Evolutionary conservation across 2,888 invertebrate species (phyloP).

Genomic region (Chloroclystis v-ata): DNA sequence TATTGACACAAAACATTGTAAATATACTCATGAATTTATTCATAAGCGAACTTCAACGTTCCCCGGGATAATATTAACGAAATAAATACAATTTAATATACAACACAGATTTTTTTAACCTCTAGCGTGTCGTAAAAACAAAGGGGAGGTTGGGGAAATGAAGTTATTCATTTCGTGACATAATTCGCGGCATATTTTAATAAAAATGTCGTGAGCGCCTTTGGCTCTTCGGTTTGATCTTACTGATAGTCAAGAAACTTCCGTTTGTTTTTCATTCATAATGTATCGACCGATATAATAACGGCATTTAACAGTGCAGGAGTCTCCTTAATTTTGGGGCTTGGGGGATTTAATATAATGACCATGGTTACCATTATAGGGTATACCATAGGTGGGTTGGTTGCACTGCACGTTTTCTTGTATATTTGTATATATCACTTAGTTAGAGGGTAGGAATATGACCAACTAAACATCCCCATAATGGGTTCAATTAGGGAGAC

Average conservation of each 20-base stretch:
- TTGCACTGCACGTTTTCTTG: no score
- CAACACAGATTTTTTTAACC: constrained; percentile 33
- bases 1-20: constrained; percentile 25
- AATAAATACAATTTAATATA: constrained; percentile 33
- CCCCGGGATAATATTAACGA: constrained; percentile 27
- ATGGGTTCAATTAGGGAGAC: no score
- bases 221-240: constrained; percentile 24
- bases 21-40: constrained; percentile 27
- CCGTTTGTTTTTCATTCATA: no score
- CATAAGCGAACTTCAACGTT: constrained; percentile 24
- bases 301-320: no score
- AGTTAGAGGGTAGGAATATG: no score
- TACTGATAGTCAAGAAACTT: constrained; percentile 14
- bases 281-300: no score
- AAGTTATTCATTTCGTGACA: constrained; percentile 64
- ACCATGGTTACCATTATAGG: no score
- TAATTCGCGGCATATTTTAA: constrained; percentile 64
- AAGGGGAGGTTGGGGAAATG: constrained; percentile 41
- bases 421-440: no score
- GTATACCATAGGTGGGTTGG: no score
- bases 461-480: no score
- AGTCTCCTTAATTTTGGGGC: no score
- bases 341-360: no score
- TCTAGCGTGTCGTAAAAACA: constrained; percentile 50
- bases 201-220: constrained; percentile 42